Conservation (phyloP, 1,140 invertebrate species). For the Atta colombica region DNA sequence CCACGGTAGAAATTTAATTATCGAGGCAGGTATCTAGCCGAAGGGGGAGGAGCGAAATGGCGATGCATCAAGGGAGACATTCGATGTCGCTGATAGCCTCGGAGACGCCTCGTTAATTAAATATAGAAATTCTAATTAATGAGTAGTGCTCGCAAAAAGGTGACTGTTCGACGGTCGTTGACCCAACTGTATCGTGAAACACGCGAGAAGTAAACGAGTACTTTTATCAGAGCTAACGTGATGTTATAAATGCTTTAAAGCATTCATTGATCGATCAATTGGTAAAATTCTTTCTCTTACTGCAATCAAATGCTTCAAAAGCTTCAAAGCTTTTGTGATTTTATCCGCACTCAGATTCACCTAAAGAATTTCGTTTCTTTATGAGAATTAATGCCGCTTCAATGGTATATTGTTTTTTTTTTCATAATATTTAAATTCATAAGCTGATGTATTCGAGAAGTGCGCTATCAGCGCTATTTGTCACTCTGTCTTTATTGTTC, state of each 20-base stretch:
- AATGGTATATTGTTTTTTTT: neutral
- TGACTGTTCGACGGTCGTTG: slow-evolving; percentile 66
- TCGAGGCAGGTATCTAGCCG: slow-evolving; percentile 25
- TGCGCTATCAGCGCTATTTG: no score
- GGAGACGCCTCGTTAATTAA: slow-evolving; percentile 71
- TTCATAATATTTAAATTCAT: neutral
- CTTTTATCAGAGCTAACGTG: neutral
- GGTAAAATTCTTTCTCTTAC: no score
- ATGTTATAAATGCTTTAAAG: no score
- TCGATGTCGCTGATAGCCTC: slow-evolving; percentile 64
- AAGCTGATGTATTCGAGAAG: no score
- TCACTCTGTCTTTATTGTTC: no score
- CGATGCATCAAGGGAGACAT: slow-evolving; percentile 58
- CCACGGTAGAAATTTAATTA: slow-evolving; percentile 54
- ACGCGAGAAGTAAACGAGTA: slow-evolving; percentile 50
- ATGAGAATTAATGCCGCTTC: neutral
- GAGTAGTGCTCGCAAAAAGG: slow-evolving; percentile 41
- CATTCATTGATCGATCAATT: no score
- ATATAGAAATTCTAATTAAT: slow-evolving; percentile 71
- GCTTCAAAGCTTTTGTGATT: no score
- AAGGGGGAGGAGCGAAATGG: slow-evolving; percentile 9
- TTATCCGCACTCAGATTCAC: no score
- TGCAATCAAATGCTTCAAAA: no score
- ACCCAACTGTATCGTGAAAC: slow-evolving; percentile 59
- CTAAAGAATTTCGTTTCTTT: no score